Percentiles rank a stretch among this genome's conserved stretches.
These are phyloP conservation scores for Aquatica leii DNA, from an alignment of 2,888 invertebrate species.

Conservation along the genomic window DNA sequence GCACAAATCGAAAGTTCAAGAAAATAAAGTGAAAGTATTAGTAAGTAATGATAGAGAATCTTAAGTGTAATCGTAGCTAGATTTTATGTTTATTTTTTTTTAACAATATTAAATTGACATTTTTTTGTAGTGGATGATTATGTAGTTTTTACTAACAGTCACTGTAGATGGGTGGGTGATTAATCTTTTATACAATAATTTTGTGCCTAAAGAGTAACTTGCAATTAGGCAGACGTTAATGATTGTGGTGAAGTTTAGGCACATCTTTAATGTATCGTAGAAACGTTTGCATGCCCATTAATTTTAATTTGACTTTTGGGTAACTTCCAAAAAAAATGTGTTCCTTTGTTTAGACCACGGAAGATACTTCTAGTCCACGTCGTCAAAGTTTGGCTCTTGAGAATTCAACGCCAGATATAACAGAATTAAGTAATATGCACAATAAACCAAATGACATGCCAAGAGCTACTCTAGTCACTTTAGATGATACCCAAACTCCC, in stretches of 20 bases:
- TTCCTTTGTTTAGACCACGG: constrained; percentile 15
- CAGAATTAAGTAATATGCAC: constrained; percentile 38
- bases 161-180: no score
- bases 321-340: no score
- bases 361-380: constrained; percentile 26
- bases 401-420: constrained; percentile 53
- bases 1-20: constrained; percentile 48
- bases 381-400: constrained; percentile 42
- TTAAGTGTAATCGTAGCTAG: no score
- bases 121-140: no score
- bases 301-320: no score
- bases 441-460: constrained; percentile 37
- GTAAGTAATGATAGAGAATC: no score
- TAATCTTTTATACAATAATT: not conserved
- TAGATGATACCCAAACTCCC: constrained; percentile 62
- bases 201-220: not conserved
- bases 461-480: constrained; percentile 61
- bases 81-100: no score
- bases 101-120: no score
- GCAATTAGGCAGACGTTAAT: no score
- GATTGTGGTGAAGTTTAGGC: no score
- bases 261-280: no score
- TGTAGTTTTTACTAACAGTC: no score
- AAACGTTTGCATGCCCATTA: not conserved
- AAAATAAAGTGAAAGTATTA: constrained; percentile 19